Evolutionary conservation across 2,888 invertebrate genomes (phyloP), one percentile per base, ranked within the genome.

Genomic region (Drosophila antonietae): DNA sequence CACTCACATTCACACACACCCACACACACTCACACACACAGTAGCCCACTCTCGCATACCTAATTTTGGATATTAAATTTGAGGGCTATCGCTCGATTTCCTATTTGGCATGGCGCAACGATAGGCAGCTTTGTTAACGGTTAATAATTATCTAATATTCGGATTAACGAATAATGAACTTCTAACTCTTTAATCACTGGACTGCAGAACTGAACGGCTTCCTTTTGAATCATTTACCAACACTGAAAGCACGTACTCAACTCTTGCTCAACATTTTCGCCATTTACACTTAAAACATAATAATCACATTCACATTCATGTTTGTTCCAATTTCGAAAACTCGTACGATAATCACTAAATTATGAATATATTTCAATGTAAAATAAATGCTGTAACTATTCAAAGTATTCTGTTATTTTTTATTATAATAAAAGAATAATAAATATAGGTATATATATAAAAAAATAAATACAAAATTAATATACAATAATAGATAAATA

Each of bases 201-300:
- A 63, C 75, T 73, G 73, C 73, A 74, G 73, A 63, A 20, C 58
- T 58, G 47, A 59, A 58, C 68, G 52, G 23, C 10, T 18, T 20
- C 7, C 6, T 14, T 14, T 14, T 12, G 12, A 33, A 53, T 43
- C 28, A 33, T 52, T 44, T 57, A 12, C 55, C 33, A 39, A 51
- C 35, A 49, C 15, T 44, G 3, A 43, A 4, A 12, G 23, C 33
- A 14, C 33, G 41, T n/a, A 37, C n/a, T 37, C 37, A 9, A 12
- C 33, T 18, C 53, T 37, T 15, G 56, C 79, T 78, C 71, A 78
- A 74, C 67, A 57, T 75, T 78, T 70, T 78, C 64, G 77, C 75
- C 74, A 67, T 59, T 75, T 15, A 2, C 12, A 1, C 37, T 14
- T 7, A 6, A 39, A 6, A 39, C 28, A 6, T 28, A 28, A 28